These are phyloP conservation scores for Grammomys dolichurus DNA, from an alignment of 2,113 vertebrate genomes.

Conservation along the genomic window DNA sequence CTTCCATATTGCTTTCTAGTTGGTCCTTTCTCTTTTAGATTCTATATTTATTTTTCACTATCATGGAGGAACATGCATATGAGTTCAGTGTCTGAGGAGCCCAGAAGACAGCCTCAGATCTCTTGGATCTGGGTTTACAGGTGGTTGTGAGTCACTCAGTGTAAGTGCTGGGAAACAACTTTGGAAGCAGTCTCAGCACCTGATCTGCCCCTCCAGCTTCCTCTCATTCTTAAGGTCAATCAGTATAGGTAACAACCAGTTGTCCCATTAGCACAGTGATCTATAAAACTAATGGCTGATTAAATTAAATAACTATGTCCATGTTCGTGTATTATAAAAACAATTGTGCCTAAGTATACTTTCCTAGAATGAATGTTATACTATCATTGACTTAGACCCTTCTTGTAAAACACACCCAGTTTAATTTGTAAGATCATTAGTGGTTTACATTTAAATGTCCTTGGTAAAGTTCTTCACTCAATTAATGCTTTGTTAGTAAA, in stretches of 20 bases:
- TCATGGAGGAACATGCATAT: not conserved
- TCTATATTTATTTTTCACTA: not conserved
- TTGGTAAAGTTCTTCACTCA: not conserved
- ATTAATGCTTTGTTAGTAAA: not conserved
- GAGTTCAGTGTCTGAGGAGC: not conserved
- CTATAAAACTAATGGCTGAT: not conserved
- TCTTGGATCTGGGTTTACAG: not conserved
- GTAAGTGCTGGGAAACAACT: not conserved
- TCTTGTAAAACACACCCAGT: not conserved
- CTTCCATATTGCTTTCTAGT: not conserved
- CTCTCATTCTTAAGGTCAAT: not conserved
- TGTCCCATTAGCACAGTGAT: not conserved
- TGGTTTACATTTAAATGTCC: conserved; percentile 47
- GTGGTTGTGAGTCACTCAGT: not conserved
- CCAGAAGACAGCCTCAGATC: not conserved
- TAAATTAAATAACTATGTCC: not conserved
- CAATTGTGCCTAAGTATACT: not conserved
- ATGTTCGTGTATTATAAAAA: not conserved
- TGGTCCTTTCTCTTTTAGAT: not conserved
- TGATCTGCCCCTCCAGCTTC: not conserved
- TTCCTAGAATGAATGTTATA: not conserved
- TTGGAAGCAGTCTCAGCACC: too few species aligned
- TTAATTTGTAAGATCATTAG: not conserved
- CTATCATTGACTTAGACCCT: not conserved
- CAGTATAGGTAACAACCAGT: not conserved